Base-by-base conservation (phyloP, 2,888 invertebrate species). In the Pheosia gnoma region DNA sequence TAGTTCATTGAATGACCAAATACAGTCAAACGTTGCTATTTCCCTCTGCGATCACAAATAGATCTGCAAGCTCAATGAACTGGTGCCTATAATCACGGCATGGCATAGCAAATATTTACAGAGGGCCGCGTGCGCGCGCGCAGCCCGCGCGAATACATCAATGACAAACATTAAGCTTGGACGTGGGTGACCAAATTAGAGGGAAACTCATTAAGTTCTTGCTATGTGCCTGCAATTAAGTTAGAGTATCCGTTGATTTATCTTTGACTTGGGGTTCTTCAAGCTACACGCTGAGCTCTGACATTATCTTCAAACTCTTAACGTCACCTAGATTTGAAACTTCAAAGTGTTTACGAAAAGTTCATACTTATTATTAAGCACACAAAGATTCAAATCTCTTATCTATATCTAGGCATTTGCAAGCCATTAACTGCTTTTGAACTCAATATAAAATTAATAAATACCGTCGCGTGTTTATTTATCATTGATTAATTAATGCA, bases 21-120 rank as follows among this genome's bases (percentile, higher is more conserved):
- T 72, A 79, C 77, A 79, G 76, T 74, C 25, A 61, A 82, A 84
- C 78, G 78, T 75, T 71, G 72, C 72, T 80, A 80, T 81, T 85
- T 87, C 80, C 82, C 72, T 75, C 77, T 79, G 81, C 75, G 77
- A 82, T 83, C 82, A 77, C 86, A 89, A 90, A 90, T 90, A 90
- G 90, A 87, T 80, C 77, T 71, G 69, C 76, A 82, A 60, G 77
- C 77, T 80, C 89, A 89, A 87, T 86, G 91, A 91, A 90, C 91
- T 87, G 85, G 71, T 77, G 75, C 75, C 77, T 73, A 82, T 80
- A 25, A 82, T 79, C 82, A 82, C 81, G 76, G 73, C 74, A 69
- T 70, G 62, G 74, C 74, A 68, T 77, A 75, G 82, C 86, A 86
- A 90, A 91, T 91, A 88, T 91, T 90, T 90, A 87, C 88, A 78